Evolutionary conservation across 2,113 vertebrate species (phyloP).

Genomic region (Erythrolamprus reginae): DNA sequence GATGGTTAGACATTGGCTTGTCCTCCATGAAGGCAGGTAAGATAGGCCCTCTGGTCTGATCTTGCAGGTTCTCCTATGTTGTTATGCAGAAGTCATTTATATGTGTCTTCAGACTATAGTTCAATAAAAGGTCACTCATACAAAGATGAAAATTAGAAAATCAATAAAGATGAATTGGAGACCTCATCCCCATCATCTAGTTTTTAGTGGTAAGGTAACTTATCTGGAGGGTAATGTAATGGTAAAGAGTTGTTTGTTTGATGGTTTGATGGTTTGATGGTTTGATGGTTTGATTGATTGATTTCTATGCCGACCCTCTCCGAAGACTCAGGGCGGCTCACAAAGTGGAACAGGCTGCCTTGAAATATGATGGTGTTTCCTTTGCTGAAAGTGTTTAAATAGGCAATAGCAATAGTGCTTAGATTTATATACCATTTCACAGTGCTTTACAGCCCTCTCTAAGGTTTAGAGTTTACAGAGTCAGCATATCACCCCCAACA

Average conservation of each 20-base stretch:
- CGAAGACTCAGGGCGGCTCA: too few species aligned
- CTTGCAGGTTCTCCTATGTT: neutral
- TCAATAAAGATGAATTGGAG: neutral
- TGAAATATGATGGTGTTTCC: neutral
- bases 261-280: too few species aligned
- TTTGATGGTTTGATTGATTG: too few species aligned
- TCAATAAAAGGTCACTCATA: too few species aligned
- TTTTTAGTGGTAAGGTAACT: neutral
- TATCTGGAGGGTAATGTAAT: neutral
- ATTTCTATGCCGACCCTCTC: too few species aligned
- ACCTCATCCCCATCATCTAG: neutral
- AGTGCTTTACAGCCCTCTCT: too few species aligned
- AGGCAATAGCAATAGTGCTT: too few species aligned
- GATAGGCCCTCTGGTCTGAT: neutral
- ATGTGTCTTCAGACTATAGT: neutral
- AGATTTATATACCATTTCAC: too few species aligned
- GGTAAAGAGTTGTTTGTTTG: neutral
- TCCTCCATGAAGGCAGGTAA: neutral
- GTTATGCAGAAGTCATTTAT: neutral
- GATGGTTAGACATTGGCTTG: neutral
- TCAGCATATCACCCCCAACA: too few species aligned
- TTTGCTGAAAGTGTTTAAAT: neutral
- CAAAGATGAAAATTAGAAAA: neutral
- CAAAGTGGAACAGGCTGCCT: neutral
- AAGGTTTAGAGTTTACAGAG: too few species aligned